phyloP scores from a whole-genome alignment of 37 sponge, comb jelly and placozoan species.

The Lycopodina hypogea region DNA sequence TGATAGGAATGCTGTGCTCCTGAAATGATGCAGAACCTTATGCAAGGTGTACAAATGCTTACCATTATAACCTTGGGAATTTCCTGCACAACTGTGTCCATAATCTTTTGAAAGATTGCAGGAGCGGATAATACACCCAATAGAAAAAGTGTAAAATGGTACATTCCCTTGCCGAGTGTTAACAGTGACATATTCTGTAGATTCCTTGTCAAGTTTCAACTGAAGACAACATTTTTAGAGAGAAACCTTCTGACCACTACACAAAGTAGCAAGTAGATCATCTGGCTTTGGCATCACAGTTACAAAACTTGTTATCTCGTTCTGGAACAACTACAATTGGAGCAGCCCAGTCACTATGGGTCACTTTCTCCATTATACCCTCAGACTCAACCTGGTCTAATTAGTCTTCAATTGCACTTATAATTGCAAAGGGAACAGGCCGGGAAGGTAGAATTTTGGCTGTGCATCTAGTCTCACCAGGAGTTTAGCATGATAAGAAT shows the following conservation, averaged over 20 bases:
- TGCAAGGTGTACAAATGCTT: conserved; percentile 13
- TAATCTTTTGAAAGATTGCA: conserved; percentile 18
- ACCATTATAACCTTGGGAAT: background rate
- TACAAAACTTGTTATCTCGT: conserved; percentile 33
- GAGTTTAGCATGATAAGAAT: no score
- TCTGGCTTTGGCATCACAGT: conserved; percentile 52
- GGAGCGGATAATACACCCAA: conserved; percentile 28
- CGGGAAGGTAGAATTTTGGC: no score
- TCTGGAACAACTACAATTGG: conserved; percentile 63
- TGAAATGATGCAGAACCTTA: conserved; percentile 27
- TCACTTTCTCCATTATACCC: conserved; percentile 39
- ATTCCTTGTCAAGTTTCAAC: conserved; percentile 28
- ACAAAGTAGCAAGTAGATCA: conserved; percentile 29
- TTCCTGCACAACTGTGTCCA: conserved; percentile 25
- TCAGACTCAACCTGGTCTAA: conserved; percentile 24
- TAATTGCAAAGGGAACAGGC: conserved; percentile 9
- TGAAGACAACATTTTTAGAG: conserved; percentile 41
- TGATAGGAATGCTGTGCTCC: conserved; percentile 21
- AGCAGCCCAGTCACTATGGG: conserved; percentile 59
- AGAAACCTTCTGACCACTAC: conserved; percentile 12
- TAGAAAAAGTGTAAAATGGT: conserved; percentile 10
- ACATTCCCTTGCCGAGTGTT: conserved; percentile 29
- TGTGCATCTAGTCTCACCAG: no score
- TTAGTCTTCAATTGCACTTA: conserved; percentile 12
- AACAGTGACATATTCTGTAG: background rate